Conservation (phyloP, 2,797 vertebrate species). For the Hippocampus kuda region DNA sequence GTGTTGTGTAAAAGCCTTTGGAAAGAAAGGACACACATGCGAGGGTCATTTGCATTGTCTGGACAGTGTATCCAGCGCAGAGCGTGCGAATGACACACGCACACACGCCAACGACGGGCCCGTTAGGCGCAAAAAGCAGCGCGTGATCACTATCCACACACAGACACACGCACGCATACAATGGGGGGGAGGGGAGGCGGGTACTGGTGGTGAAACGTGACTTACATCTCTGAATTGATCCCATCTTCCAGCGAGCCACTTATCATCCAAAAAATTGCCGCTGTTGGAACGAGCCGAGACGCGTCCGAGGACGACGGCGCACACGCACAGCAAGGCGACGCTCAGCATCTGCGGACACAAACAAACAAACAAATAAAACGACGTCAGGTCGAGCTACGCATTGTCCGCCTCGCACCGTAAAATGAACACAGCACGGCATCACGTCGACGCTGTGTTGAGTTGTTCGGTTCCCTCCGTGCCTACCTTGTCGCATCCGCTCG, state of each 20-base stretch:
- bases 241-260: constrained; percentile 90
- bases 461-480: constrained; percentile 21
- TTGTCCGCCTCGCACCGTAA: constrained; percentile 13
- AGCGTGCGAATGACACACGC: constrained; percentile 1
- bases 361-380: constrained; percentile 47
- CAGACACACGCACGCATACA: constrained; percentile 5
- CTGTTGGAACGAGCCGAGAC: constrained; percentile 75
- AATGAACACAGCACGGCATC: constrained; percentile 3
- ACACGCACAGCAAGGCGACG: constrained; percentile 76
- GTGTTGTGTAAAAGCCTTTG: background rate
- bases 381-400: constrained; percentile 28
- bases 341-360: constrained; percentile 68
- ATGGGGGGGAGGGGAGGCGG: background rate
- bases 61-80: background rate
- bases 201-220: constrained; percentile 28
- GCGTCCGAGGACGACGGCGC: constrained; percentile 71
- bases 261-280: constrained; percentile 93
- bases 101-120: constrained; percentile 27
- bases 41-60: background rate
- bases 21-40: background rate
- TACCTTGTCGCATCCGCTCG: constrained; percentile 62
- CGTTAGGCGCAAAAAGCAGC: constrained; percentile 53
- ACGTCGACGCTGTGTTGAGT: background rate
- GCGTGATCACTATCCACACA: constrained; percentile 51
- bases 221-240: constrained; percentile 96